Base-by-base conservation (phyloP, 2,797 vertebrate genomes). In the Phaenicophaeus curvirostris region DNA sequence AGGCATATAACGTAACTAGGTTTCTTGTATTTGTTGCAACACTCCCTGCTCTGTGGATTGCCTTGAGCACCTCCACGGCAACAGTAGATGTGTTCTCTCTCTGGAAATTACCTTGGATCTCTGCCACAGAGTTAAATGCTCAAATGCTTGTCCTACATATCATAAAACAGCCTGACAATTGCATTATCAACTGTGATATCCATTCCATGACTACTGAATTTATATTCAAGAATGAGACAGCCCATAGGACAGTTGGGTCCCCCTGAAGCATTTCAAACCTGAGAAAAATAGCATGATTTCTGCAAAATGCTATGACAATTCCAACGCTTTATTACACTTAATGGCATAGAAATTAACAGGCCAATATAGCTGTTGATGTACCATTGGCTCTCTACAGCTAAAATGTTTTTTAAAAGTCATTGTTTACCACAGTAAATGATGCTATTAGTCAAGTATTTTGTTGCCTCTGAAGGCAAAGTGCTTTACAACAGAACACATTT, bases 291-390 rank as follows among this genome's bases (percentile, higher is more conserved):
- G 25, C 37, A 18, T 7, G 8, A 74, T 65, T 80, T 87, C 61
- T 90, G 28, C 11, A 78, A 91, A 83, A 92, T 59, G 25, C 42
- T 57, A 31, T 37, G 44, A 28, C 54, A 92, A 62, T 63, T 73
- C 33, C 44, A 63, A 31, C 48, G 42, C 11, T 61, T 58, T 73
- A n/a, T 62, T 65, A 50, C 35, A 54, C 30, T 73, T 28, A 59
- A 17, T n/a, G 30, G 23, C 48, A 85, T 2, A 69, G 31, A 79
- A 74, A 72, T 48, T 53, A 92, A 73, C 51, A 79, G n/a, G 67
- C 20, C 53, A 89, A 28, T 18, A 37, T 31, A 79, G 9, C 14
- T 57, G 46, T 15, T 75, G n/a, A 80, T 69, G 25, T 4, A 65
- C 7, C 41, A 46, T 2, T 46, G 14, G 7, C 24, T 65, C 39